Base-by-base conservation (phyloP, 2,888 invertebrate genomes). In the Parasteatoda lunata region DNA sequence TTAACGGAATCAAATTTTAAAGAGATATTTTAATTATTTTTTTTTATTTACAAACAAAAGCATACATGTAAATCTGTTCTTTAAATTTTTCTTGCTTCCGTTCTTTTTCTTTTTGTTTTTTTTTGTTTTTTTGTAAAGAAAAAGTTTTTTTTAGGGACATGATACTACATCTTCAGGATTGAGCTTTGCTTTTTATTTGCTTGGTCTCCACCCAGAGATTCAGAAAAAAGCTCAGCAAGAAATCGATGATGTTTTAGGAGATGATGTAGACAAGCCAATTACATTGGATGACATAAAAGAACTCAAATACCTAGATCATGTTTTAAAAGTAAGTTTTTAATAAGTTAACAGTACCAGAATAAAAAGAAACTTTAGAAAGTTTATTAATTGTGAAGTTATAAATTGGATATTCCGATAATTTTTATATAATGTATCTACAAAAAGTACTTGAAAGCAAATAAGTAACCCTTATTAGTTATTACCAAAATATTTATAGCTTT, bases 291-390 rank as follows among this genome's bases (percentile, higher is more conserved):
- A 89, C 65, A 82, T 84, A 6, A 84, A 89, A 49, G 89, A 91
- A 51, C 89, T 92, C 90, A 91, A 91, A 75, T 92, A 92, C 88
- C 89, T 92, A 52, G 92, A 92, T 83, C 91, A 91, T 80, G 91
- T 91, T 81, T 91, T 92, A 49, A 92, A 92, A 49, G 88, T 88
- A 72, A 54, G 47, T 49, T 30, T 48, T 6, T 4, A 9, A 54
- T 9, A 59, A 7, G 4, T 59, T 13, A 4, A 9, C 11, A 7
- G n/a, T 4, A 59, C 9, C 9, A 13, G 9, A 59, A 4, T 59
- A 9, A 7, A 4, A 7, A 59, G n/a, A 59, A 59, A 59, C 54
- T 59, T 9, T 4, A 59, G 9, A 59, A 7, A 59, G n/a, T 7
- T 59, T n/a, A 59, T 4, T 30, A 30, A 30, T 30, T 30, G 30